Evolutionary conservation across 2,797 vertebrate genomes (phyloP).

Genomic region (Meda fulgida): DNA sequence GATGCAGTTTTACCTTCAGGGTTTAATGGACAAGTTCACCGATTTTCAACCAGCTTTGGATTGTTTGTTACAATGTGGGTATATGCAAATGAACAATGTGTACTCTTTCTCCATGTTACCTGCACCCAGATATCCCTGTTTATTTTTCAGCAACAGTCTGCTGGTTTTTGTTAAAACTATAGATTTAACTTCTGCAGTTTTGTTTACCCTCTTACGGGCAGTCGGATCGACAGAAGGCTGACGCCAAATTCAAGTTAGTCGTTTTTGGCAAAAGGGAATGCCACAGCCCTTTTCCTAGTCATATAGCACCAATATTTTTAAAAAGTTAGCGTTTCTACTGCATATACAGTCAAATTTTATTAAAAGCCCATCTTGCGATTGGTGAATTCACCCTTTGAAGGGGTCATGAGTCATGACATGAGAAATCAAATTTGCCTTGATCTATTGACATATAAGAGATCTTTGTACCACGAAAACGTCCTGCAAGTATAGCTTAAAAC

Average conservation of each 20-base stretch:
- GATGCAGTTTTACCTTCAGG: constrained; percentile 4
- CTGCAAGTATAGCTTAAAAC: not conserved
- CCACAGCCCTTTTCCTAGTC: too few relatives aligned
- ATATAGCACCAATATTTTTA: not conserved
- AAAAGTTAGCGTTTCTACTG: not conserved
- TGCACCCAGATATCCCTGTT: not conserved
- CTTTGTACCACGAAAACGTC: not conserved
- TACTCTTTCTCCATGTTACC: not conserved
- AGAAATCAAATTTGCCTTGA: not conserved
- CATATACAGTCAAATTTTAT: not conserved
- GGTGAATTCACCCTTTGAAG: not conserved
- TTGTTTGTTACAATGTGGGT: not conserved
- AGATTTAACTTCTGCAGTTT: not conserved
- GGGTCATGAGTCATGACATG: not conserved
- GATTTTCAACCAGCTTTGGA: not conserved
- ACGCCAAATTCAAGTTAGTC: not conserved
- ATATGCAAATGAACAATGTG: not conserved
- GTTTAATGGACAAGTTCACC: not conserved
- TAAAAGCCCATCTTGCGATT: not conserved
- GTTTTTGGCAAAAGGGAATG: not conserved
- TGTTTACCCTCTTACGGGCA: not conserved
- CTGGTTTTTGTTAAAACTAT: not conserved
- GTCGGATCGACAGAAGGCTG: too few relatives aligned
- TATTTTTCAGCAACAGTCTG: not conserved
- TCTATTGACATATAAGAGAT: not conserved